phyloP scores from a whole-genome alignment of 2,113 vertebrate species.

The Rhombomys opimus region DNA sequence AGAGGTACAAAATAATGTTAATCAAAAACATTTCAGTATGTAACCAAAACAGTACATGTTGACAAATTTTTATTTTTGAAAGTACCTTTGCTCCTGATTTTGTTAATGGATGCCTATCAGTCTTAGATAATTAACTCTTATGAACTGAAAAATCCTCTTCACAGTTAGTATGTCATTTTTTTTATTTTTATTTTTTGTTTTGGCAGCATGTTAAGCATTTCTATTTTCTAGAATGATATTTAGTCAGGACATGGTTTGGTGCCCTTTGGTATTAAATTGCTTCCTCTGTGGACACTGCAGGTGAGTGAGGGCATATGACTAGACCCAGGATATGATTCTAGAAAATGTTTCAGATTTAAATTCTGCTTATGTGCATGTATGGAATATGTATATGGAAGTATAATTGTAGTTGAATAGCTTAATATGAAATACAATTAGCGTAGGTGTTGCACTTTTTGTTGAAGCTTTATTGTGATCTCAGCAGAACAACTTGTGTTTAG shows the following conservation, averaged over 20 bases:
- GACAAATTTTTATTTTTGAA: conserved; percentile 74
- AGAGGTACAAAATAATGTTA: conserved; percentile 55
- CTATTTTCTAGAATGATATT: conserved; percentile 66
- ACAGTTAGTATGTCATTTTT: conserved; percentile 51
- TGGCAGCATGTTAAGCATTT: conserved; percentile 76
- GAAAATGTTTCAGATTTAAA: conserved; percentile 67
- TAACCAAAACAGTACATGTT: conserved; percentile 82
- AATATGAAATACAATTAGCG: conserved; percentile 48
- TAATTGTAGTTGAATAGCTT: conserved; percentile 56
- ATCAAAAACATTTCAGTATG: conserved; percentile 77
- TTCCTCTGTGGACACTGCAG: conserved; percentile 66
- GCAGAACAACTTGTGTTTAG: conserved; percentile 74
- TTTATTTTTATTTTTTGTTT: conserved; percentile 57
- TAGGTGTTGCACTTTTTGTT: conserved; percentile 58
- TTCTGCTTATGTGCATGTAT: conserved; percentile 77
- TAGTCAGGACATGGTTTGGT: conserved; percentile 55
- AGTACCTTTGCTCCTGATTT: conserved; percentile 76
- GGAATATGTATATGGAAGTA: conserved; percentile 61
- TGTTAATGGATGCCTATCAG: conserved; percentile 73
- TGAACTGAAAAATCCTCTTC: conserved; percentile 59
- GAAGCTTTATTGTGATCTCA: conserved; percentile 69
- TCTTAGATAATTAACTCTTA: conserved; percentile 64
- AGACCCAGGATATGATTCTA: conserved; percentile 59
- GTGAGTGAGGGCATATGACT: conserved; percentile 77
- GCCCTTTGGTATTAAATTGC: conserved; percentile 62